Evolutionary conservation across 2,888 invertebrate species (phyloP).

Genomic region (Dryococelus australis): DNA sequence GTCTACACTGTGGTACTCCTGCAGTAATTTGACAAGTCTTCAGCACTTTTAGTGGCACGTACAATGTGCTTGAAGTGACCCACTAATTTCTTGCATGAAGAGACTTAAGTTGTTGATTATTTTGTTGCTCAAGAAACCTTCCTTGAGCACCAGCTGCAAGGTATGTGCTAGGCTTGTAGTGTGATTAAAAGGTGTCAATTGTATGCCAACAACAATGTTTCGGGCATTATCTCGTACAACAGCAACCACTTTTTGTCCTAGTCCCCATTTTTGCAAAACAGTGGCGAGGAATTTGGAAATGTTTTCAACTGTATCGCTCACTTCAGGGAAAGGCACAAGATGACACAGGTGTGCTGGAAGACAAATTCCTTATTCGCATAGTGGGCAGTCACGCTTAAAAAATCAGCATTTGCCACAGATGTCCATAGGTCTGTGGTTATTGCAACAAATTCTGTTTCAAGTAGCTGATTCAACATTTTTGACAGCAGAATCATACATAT

Average conservation of each 20-base stretch:
- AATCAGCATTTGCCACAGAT: neutral
- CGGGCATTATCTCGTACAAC: neutral
- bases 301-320: neutral
- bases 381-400: neutral
- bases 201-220: neutral
- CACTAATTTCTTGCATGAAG: neutral
- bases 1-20: neutral
- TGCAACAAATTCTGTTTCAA: neutral
- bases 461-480: neutral
- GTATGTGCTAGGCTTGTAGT: neutral
- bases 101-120: neutral
- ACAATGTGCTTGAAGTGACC: neutral
- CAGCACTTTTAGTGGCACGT: neutral
- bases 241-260: neutral
- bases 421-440: neutral
- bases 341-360: neutral
- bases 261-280: neutral
- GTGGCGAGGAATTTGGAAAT: neutral
- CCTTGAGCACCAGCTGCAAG: neutral
- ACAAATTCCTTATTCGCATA: neutral
- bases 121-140: constrained; percentile 1
- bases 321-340: neutral
- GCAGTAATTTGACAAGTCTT: neutral
- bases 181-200: neutral
- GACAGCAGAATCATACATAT: neutral